These are phyloP conservation scores for Sinonovacula constricta DNA, from an alignment of 1,140 invertebrate species.

Conservation along the genomic window DNA sequence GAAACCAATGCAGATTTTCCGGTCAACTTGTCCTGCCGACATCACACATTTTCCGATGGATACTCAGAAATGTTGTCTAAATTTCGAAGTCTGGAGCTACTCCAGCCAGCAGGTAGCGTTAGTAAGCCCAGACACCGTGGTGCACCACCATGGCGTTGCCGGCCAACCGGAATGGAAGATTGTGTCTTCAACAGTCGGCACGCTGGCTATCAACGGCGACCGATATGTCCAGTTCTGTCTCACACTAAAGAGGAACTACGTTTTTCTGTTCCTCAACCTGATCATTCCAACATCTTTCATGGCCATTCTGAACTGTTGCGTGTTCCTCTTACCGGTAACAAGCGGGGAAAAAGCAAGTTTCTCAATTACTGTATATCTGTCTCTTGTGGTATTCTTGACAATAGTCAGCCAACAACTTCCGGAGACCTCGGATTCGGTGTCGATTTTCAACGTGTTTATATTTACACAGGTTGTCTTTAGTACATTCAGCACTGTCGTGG, in stretches of 20 bases:
- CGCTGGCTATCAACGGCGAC: not conserved
- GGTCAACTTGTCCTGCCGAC: slow-evolving; percentile 35
- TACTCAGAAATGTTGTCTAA: slow-evolving; percentile 47
- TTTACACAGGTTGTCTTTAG: slow-evolving; percentile 34
- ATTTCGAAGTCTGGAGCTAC: slow-evolving; percentile 48
- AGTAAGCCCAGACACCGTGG: not conserved
- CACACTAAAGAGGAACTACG: slow-evolving; percentile 34
- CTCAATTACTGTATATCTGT: slow-evolving; percentile 51
- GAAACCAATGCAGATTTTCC: slow-evolving; percentile 46
- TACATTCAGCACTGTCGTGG: slow-evolving; percentile 27
- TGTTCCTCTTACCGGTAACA: slow-evolving; percentile 53
- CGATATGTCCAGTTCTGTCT: slow-evolving; percentile 19
- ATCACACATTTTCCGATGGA: slow-evolving; percentile 53
- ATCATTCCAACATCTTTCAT: slow-evolving; percentile 52
- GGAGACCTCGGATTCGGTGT: slow-evolving; percentile 31
- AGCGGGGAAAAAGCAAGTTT: slow-evolving; percentile 54
- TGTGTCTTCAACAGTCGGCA: not conserved
- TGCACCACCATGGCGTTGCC: not conserved
- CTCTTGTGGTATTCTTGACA: slow-evolving; percentile 52
- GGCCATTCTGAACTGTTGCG: slow-evolving; percentile 38
- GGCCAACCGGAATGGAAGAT: slow-evolving; percentile 41
- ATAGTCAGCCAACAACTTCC: slow-evolving; percentile 50
- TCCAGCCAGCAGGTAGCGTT: not conserved
- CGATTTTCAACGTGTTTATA: slow-evolving; percentile 44
- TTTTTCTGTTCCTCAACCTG: slow-evolving; percentile 42